Evolutionary conservation across 2,113 vertebrate genomes (phyloP).

Genomic region (Ascaphus truei): DNA sequence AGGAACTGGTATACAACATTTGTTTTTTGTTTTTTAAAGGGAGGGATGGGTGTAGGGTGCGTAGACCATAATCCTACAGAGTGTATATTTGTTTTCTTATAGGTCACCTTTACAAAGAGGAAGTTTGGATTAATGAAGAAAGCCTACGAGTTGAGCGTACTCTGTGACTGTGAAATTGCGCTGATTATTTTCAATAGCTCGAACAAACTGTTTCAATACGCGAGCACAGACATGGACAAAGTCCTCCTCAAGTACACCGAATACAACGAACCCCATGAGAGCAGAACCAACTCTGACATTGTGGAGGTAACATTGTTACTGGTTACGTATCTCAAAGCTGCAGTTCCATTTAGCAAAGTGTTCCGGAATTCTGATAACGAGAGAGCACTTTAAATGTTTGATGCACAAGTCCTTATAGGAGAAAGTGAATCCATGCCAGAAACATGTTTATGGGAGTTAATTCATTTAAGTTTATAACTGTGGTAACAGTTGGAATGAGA

Average conservation of each 20-base stretch:
- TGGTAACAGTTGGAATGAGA: too few relatives aligned
- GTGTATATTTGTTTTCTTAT: slow-evolving; percentile 38
- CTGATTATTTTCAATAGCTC: slow-evolving; percentile 99
- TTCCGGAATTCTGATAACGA: too few relatives aligned
- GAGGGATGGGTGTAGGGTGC: background rate
- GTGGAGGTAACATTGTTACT: slow-evolving; percentile 85
- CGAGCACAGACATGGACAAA: slow-evolving; percentile 99
- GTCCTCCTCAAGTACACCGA: slow-evolving; percentile 98
- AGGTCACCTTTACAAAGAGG: slow-evolving; percentile 98
- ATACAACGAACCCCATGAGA: slow-evolving; percentile 98
- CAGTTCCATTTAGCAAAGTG: too few relatives aligned
- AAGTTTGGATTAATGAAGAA: slow-evolving; percentile 99
- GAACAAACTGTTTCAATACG: slow-evolving; percentile 98
- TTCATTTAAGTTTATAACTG: too few relatives aligned
- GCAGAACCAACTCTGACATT: slow-evolving; percentile 98
- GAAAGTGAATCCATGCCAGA: too few relatives aligned
- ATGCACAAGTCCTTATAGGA: too few relatives aligned
- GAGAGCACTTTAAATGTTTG: too few relatives aligned
- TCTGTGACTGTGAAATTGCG: slow-evolving; percentile 98
- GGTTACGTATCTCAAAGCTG: too few relatives aligned
- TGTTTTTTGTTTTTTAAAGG: background rate
- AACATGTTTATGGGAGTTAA: too few relatives aligned
- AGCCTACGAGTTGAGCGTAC: slow-evolving; percentile 96
- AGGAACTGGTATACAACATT: background rate
- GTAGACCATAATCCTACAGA: background rate